Evolutionary conservation across 2,888 invertebrate species (phyloP).

Genomic region (Polyommatus iphigenia): DNA sequence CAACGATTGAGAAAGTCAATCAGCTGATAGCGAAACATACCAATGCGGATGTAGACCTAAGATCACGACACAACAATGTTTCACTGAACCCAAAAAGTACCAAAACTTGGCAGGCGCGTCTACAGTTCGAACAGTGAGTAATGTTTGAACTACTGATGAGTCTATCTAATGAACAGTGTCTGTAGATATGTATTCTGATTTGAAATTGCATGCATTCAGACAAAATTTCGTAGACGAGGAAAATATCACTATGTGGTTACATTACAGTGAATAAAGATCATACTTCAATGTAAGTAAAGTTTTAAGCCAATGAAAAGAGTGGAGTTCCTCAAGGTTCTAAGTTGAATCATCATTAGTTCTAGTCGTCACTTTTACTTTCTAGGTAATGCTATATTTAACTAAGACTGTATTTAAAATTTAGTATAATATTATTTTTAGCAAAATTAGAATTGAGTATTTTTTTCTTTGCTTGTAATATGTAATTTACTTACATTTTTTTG

Average conservation of each 20-base stretch:
- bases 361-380: neutral
- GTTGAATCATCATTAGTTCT: neutral
- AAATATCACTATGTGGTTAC: neutral
- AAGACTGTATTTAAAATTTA: neutral
- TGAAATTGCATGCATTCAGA: neutral
- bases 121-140: slow-evolving; percentile 17
- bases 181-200: neutral
- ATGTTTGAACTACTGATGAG: neutral
- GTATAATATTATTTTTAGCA: too few species aligned
- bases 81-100: slow-evolving; percentile 19
- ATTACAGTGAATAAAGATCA: too few species aligned
- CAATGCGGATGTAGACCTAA: slow-evolving; percentile 9
- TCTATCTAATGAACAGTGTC: neutral
- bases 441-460: neutral
- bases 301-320: neutral
- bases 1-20: neutral
- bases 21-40: slow-evolving; percentile 2
- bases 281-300: too few species aligned
- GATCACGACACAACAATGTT: slow-evolving; percentile 21
- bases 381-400: neutral
- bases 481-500: neutral
- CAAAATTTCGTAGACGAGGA: neutral
- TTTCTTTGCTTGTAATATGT: neutral
- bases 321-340: neutral
- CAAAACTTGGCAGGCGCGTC: slow-evolving; percentile 8